Conservation (phyloP, 2,888 invertebrate genomes). For the Drosophila mettleri region DNA sequence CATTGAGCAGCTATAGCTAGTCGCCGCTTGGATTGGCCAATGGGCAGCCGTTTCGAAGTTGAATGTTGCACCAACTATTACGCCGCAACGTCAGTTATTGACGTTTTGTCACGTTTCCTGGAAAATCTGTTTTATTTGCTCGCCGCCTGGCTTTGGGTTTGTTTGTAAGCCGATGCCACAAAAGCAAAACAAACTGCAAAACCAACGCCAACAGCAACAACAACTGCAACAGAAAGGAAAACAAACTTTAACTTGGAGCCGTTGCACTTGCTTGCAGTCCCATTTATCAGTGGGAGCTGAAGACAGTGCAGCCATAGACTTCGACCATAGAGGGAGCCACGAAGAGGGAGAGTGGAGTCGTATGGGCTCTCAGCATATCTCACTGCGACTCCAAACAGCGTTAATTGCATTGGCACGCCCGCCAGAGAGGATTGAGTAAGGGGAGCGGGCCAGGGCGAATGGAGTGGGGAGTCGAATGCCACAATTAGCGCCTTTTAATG, state of each 20-base stretch:
- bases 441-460: background rate
- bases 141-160: slow-evolving; percentile 69
- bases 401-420: slow-evolving; percentile 77
- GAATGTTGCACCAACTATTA: slow-evolving; percentile 42
- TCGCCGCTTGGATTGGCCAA: slow-evolving; percentile 35
- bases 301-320: slow-evolving; percentile 10
- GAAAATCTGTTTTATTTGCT: slow-evolving; percentile 81
- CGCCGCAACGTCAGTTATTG: slow-evolving; percentile 65
- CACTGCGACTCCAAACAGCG: slow-evolving; percentile 44
- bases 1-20: slow-evolving; percentile 46
- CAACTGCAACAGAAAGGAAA: slow-evolving; percentile 49
- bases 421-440: slow-evolving; percentile 6
- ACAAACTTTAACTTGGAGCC: slow-evolving; percentile 73
- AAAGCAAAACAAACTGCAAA: slow-evolving; percentile 61
- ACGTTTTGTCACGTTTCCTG: slow-evolving; percentile 83
- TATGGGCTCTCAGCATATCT: slow-evolving; percentile 39
- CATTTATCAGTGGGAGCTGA: slow-evolving; percentile 36
- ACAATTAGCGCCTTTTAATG: slow-evolving; percentile 81
- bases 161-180: slow-evolving; percentile 75
- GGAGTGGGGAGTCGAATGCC: slow-evolving; percentile 49
- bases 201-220: slow-evolving; percentile 33
- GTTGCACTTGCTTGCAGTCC: slow-evolving; percentile 54
- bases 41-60: slow-evolving; percentile 39
- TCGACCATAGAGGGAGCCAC: background rate
- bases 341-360: background rate